Evolutionary conservation across 2,113 vertebrate species (phyloP).

Genomic region (Onychorhynchus coronatus): DNA sequence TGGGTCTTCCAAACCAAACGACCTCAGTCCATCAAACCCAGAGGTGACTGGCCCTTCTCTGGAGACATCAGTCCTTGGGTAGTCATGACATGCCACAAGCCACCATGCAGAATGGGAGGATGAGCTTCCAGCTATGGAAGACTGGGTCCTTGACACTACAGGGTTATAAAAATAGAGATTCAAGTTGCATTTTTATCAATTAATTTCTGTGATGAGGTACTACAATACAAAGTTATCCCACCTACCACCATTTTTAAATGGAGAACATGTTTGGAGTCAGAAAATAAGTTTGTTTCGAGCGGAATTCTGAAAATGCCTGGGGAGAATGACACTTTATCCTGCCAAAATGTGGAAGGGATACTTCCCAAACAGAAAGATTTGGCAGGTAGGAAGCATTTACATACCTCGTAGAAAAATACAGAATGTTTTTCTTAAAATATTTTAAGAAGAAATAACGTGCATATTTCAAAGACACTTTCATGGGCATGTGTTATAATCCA

Average conservation of each 20-base stretch:
- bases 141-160: neutral
- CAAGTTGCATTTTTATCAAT: neutral
- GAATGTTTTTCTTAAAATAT: neutral
- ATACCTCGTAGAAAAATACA: neutral
- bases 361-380: neutral
- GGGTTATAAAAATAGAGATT: neutral
- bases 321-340: neutral
- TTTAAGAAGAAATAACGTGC: neutral
- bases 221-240: neutral
- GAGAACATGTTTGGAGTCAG: neutral
- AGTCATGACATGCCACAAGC: neutral
- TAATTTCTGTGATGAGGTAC: neutral
- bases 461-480: neutral
- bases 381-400: neutral
- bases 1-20: neutral
- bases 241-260: neutral
- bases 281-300: neutral
- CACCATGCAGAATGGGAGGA: neutral
- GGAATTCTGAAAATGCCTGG: neutral
- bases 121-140: neutral
- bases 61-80: neutral
- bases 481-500: neutral
- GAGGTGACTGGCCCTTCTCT: neutral
- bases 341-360: neutral
- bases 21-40: neutral